phyloP scores from a whole-genome alignment of 2,888 invertebrate genomes.

The Sinopyrophorus schimmeli region DNA sequence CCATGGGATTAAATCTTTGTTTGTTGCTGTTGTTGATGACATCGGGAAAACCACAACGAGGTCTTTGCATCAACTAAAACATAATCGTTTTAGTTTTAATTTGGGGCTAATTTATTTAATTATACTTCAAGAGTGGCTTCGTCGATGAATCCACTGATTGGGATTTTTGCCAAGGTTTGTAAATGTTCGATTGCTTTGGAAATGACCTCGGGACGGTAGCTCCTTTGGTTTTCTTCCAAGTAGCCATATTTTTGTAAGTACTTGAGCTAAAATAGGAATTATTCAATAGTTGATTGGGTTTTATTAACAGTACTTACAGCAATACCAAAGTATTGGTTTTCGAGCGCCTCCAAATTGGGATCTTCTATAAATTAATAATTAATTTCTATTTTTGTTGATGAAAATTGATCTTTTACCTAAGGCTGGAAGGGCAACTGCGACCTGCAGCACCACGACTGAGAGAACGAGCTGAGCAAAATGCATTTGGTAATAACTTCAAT shows the following conservation, averaged over 20 bases:
- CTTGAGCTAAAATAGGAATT: constrained; percentile 1
- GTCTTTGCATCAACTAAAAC: constrained; percentile 1
- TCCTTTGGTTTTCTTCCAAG: not conserved
- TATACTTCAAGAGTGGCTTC: not conserved
- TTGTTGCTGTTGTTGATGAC: not conserved
- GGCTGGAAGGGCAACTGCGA: no score
- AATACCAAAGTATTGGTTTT: no score
- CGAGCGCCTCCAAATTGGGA: no score
- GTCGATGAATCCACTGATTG: not conserved
- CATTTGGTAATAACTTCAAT: no score
- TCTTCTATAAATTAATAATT: no score
- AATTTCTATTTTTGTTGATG: no score
- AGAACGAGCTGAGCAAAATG: no score
- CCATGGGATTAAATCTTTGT: not conserved
- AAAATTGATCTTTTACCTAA: no score
- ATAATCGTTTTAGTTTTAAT: not conserved
- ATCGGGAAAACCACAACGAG: constrained; percentile 1
- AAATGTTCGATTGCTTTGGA: not conserved
- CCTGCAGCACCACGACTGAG: no score
- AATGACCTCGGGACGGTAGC: not conserved
- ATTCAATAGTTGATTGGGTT: no score
- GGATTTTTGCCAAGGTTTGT: not conserved
- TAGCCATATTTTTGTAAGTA: not conserved
- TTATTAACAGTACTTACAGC: no score
- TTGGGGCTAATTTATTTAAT: not conserved